These are phyloP conservation scores for Festucalex cinctus DNA, from an alignment of 2,113 vertebrate species.

Conservation along the genomic window DNA sequence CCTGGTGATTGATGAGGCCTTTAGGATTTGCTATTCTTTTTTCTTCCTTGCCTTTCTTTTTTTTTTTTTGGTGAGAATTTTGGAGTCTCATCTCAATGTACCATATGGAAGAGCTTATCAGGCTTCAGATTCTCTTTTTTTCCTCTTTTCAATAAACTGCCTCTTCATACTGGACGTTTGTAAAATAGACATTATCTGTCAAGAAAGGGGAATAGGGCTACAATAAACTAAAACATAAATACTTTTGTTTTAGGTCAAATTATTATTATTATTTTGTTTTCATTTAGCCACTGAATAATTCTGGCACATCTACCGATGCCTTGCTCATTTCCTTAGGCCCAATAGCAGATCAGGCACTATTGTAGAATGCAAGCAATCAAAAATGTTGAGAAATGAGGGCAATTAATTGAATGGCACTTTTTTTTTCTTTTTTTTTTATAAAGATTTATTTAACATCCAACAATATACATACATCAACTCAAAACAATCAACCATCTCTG, in stretches of 20 bases:
- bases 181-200: conserved; percentile 20
- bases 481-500: no score
- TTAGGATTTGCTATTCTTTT: conserved; percentile 46
- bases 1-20: conserved; percentile 62
- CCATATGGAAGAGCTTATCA: conserved; percentile 20
- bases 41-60: conserved; percentile 27
- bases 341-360: background rate
- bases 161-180: conserved; percentile 17
- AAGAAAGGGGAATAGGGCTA: conserved; percentile 4
- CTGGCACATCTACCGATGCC: conserved; percentile 18
- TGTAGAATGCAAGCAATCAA: conserved; percentile 20
- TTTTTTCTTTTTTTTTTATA: no score
- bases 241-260: conserved; percentile 4
- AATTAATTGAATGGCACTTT: no score
- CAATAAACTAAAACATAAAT: background rate
- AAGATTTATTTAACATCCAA: no score
- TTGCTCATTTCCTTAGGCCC: conserved; percentile 15
- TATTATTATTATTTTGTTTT: background rate
- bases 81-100: conserved; percentile 37
- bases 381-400: no score
- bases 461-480: no score
- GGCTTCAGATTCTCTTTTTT: conserved; percentile 7
- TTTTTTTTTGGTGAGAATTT: conserved; percentile 28
- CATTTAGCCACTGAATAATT: background rate
- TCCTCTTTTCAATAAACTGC: conserved; percentile 13